Conservation (phyloP, 2,113 vertebrate species). For the Cinclus mexicanus region DNA sequence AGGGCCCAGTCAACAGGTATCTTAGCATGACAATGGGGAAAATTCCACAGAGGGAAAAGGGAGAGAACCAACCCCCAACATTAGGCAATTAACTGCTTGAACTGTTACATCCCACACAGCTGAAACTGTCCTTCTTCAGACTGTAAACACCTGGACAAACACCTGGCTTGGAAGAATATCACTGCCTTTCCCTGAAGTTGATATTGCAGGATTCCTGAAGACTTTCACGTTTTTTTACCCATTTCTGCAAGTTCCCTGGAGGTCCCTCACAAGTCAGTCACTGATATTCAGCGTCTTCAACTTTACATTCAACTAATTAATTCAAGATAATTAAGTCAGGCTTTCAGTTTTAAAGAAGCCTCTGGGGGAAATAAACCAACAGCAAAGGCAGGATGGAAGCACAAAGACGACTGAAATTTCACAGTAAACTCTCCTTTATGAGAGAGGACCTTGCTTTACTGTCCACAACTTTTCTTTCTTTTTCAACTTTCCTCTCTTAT, state of each 20-base stretch:
- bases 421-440: not conserved
- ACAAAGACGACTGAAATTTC: not conserved
- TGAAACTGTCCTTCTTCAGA: not conserved
- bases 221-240: not conserved
- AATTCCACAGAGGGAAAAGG: too few species aligned
- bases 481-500: not conserved
- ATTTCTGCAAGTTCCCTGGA: not conserved
- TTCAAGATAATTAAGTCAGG: not conserved
- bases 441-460: not conserved
- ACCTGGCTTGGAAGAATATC: not conserved
- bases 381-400: not conserved
- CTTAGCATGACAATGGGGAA: too few species aligned
- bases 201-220: not conserved
- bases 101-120: not conserved
- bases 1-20: too few species aligned
- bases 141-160: not conserved
- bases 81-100: not conserved
- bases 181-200: not conserved
- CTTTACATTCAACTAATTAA: slow-evolving; percentile 38
- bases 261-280: not conserved
- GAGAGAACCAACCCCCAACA: too few species aligned
- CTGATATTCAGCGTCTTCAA: not conserved
- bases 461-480: not conserved
- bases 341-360: slow-evolving; percentile 16
- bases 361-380: slow-evolving; percentile 1